These are phyloP conservation scores for Phymatocera aterrima DNA, from an alignment of 2,888 invertebrate species.

Conservation along the genomic window DNA sequence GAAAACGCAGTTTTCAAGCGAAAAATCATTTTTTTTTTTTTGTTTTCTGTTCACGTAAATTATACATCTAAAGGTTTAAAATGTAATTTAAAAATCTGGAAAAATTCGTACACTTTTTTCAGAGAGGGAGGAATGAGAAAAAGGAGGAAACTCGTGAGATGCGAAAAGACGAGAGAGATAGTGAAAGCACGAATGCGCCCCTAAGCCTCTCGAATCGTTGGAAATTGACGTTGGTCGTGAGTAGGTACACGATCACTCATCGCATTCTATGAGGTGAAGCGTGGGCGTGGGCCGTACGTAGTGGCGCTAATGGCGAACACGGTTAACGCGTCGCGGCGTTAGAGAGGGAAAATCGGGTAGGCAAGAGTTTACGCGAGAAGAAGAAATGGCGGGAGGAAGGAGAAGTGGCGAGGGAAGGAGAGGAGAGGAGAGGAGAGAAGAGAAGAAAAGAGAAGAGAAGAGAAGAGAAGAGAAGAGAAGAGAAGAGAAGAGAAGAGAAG, in stretches of 20 bases:
- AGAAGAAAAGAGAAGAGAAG: background rate
- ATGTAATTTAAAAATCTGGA: too few relatives aligned
- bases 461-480: too few relatives aligned
- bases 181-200: slow-evolving; percentile 11
- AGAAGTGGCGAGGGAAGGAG: background rate
- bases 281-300: slow-evolving; percentile 3
- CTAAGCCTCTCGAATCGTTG: slow-evolving; percentile 21
- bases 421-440: background rate
- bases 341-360: background rate
- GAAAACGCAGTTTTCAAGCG: too few relatives aligned
- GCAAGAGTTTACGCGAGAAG: background rate
- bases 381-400: background rate
- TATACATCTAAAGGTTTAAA: too few relatives aligned
- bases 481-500: too few relatives aligned
- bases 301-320: background rate
- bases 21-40: too few relatives aligned
- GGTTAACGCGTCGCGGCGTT: background rate
- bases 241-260: slow-evolving; percentile 25
- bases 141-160: too few relatives aligned
- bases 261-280: background rate
- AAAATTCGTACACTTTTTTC: too few relatives aligned
- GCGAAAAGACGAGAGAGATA: background rate
- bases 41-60: too few relatives aligned
- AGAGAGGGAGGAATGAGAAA: too few relatives aligned
- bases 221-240: slow-evolving; percentile 20